Evolutionary conservation across 2,888 invertebrate species (phyloP).

Genomic region (Drosophila testacea): DNA sequence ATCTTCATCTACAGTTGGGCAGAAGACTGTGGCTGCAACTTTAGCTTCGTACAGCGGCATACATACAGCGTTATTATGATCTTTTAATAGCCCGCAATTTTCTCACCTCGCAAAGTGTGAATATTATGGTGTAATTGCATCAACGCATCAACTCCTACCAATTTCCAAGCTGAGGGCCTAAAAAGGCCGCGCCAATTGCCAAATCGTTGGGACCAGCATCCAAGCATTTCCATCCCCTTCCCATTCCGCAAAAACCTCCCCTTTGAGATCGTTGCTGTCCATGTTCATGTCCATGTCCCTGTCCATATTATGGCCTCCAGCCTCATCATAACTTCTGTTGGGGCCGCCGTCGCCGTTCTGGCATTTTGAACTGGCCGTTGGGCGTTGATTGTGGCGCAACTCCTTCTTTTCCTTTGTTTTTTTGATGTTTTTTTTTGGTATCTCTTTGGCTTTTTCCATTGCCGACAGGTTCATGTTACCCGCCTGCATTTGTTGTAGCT

Average conservation of each 20-base stretch:
- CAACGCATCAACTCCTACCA: conserved; percentile 85
- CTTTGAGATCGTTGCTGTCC: neutral
- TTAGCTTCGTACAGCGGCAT: conserved; percentile 42
- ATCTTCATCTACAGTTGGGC: conserved; percentile 52
- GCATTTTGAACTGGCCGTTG: conserved; percentile 57
- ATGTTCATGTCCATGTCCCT: neutral
- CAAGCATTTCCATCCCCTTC: conserved; percentile 7
- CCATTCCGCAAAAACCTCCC: too few relatives aligned
- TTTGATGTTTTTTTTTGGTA: conserved; percentile 32
- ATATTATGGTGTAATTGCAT: conserved; percentile 86
- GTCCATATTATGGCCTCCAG: conserved; percentile 32
- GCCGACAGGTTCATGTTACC: conserved; percentile 81
- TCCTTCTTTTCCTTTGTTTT: conserved; percentile 59
- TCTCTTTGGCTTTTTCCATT: conserved; percentile 47
- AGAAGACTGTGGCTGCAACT: neutral
- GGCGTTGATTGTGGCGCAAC: conserved; percentile 79
- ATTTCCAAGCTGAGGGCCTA: conserved; percentile 80
- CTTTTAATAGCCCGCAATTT: conserved; percentile 86
- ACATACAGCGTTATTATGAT: conserved; percentile 82
- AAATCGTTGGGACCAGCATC: conserved; percentile 50
- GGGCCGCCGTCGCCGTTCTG: conserved; percentile 48
- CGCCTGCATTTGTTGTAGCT: conserved; percentile 22
- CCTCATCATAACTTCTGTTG: conserved; percentile 78
- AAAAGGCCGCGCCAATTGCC: conserved; percentile 77
- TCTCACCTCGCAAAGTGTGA: conserved; percentile 86